Evolutionary conservation across 2,888 invertebrate genomes (phyloP).

Genomic region (Agriopis aurantiaria): DNA sequence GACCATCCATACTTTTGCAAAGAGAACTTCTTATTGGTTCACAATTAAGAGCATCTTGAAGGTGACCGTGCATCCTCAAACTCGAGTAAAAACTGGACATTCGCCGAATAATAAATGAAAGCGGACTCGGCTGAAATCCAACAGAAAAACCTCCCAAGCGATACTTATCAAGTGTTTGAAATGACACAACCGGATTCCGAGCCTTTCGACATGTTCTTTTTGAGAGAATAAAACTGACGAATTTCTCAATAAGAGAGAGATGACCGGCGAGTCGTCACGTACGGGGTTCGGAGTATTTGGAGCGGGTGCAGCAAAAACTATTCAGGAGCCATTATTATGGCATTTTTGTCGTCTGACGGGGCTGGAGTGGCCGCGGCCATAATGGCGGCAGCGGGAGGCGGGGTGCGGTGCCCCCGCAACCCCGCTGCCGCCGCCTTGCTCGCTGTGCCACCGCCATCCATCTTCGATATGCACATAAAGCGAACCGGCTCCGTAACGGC

Average conservation of each 20-base stretch:
- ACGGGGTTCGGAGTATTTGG: constrained; percentile 80
- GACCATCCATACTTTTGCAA: constrained; percentile 58
- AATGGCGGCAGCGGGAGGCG: constrained; percentile 67
- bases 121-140: constrained; percentile 78
- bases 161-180: constrained; percentile 87
- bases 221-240: constrained; percentile 84
- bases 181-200: constrained; percentile 85
- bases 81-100: constrained; percentile 74
- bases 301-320: constrained; percentile 85
- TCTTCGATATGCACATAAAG: constrained; percentile 86
- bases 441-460: constrained; percentile 77
- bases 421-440: constrained; percentile 47
- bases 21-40: constrained; percentile 79
- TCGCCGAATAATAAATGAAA: constrained; percentile 79
- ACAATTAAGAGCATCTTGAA: constrained; percentile 80
- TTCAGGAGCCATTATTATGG: constrained; percentile 85
- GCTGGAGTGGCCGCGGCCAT: constrained; percentile 83
- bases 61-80: constrained; percentile 80
- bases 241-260: constrained; percentile 86
- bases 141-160: constrained; percentile 76
- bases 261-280: constrained; percentile 83
- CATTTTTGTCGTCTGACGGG: constrained; percentile 87
- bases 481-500: constrained; percentile 83
- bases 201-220: constrained; percentile 74
- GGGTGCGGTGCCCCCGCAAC: constrained; percentile 54